A percentile compares a stretch with the other conserved stretches of the same genome.
Conservation (phyloP, 2,888 invertebrate genomes). For the Synanthedon tipuliformis region DNA sequence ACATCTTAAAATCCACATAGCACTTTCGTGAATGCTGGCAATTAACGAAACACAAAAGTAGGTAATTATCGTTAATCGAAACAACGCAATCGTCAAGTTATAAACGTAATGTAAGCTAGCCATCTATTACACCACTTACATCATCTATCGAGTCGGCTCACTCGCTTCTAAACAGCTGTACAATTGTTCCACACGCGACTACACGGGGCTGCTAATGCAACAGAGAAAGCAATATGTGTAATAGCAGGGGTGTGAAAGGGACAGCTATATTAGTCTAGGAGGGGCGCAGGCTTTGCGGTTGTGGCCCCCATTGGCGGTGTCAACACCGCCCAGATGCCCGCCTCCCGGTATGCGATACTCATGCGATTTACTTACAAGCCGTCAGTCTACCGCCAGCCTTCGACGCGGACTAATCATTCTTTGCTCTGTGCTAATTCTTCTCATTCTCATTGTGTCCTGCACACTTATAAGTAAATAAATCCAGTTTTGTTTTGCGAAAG, state of each 20-base stretch:
- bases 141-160: slow-evolving; percentile 37
- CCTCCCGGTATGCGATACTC: slow-evolving; percentile 42
- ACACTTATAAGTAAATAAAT: slow-evolving; percentile 31
- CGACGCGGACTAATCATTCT: slow-evolving; percentile 57
- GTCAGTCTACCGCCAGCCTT: slow-evolving; percentile 60
- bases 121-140: slow-evolving; percentile 28
- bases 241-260: slow-evolving; percentile 25
- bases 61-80: too few relatives aligned
- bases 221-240: slow-evolving; percentile 24
- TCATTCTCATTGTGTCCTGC: slow-evolving; percentile 50
- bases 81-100: not conserved
- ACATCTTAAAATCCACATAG: slow-evolving; percentile 17
- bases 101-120: slow-evolving; percentile 2
- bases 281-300: slow-evolving; percentile 51
- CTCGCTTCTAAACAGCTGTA: slow-evolving; percentile 58
- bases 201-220: slow-evolving; percentile 33
- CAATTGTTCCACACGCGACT: slow-evolving; percentile 37
- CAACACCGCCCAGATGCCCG: slow-evolving; percentile 39
- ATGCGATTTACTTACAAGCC: slow-evolving; percentile 31
- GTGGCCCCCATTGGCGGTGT: slow-evolving; percentile 36
- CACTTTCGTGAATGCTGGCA: slow-evolving; percentile 6
- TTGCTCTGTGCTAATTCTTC: slow-evolving; percentile 43
- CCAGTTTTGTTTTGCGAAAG: slow-evolving; percentile 16
- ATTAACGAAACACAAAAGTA: too few relatives aligned
- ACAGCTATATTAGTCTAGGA: slow-evolving; percentile 25